Evolutionary conservation across 2,888 invertebrate species (phyloP).

Genomic region (Plutella xylostella): DNA sequence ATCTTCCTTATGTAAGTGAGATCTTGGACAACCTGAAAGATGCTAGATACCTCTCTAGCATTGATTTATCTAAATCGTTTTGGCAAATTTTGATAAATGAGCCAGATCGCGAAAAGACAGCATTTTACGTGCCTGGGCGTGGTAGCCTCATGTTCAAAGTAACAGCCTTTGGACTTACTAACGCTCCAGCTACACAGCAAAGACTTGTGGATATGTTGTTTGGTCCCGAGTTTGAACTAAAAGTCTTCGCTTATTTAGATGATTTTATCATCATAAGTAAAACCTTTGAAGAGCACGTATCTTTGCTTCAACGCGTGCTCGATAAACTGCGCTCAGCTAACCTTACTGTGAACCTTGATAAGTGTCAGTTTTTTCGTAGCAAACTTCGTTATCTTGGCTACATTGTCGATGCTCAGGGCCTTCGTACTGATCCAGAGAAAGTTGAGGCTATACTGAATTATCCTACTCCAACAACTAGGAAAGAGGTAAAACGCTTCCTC

Average conservation of each 20-base stretch:
- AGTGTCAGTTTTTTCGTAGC: conserved; percentile 9
- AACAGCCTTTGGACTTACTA: conserved; percentile 14
- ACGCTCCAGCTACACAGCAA: conserved; percentile 24
- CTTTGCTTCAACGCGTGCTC: conserved; percentile 14
- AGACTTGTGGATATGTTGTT: conserved; percentile 19
- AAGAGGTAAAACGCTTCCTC: conserved; percentile 13
- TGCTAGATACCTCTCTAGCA: conserved; percentile 13
- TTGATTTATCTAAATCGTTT: not conserved
- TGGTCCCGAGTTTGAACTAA: conserved; percentile 17
- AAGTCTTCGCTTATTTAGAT: conserved; percentile 19
- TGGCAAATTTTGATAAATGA: conserved; percentile 11
- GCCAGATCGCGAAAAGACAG: conserved; percentile 13
- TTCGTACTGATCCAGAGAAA: conserved; percentile 23
- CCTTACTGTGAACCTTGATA: conserved; percentile 17
- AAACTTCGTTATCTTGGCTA: conserved; percentile 11
- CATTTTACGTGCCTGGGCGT: conserved; percentile 13
- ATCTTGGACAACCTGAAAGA: conserved; percentile 14
- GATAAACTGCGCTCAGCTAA: conserved; percentile 18
- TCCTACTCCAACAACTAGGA: conserved; percentile 17
- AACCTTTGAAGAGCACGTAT: conserved; percentile 20
- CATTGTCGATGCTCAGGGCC: conserved; percentile 22
- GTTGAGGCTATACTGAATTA: conserved; percentile 19
- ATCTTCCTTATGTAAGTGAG: not conserved
- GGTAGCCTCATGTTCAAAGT: not conserved
- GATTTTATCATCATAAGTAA: conserved; percentile 18